Percentiles rank a stretch among this genome's conserved stretches.
Conservation (phyloP, 2,888 invertebrate species). For the Caenorhabditis japonica region DNA sequence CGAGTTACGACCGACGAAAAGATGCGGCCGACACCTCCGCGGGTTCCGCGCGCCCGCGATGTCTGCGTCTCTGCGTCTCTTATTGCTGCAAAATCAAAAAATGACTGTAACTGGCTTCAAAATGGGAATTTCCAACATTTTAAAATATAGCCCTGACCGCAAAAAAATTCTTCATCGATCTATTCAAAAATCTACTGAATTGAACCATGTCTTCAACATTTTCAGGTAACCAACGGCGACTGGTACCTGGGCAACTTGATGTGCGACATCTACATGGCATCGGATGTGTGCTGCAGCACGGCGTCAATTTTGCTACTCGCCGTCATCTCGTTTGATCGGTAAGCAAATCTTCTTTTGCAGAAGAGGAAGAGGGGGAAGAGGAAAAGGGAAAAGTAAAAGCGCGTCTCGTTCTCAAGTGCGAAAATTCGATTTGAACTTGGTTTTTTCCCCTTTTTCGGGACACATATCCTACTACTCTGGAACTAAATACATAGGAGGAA, state of each 20-base stretch:
- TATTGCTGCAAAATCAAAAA: too few relatives aligned
- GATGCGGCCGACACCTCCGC: too few relatives aligned
- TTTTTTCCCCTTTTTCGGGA: neutral
- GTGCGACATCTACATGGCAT: constrained; percentile 80
- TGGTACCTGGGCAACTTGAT: constrained; percentile 79
- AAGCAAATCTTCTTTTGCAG: constrained; percentile 8
- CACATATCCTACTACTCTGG: neutral
- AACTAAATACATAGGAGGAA: neutral
- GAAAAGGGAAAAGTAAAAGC: constrained; percentile 5
- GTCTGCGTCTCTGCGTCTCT: too few relatives aligned
- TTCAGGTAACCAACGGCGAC: constrained; percentile 78
- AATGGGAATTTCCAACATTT: too few relatives aligned
- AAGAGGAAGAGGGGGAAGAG: neutral
- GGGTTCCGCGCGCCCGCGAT: too few relatives aligned
- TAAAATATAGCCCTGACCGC: too few relatives aligned
- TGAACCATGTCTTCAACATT: neutral
- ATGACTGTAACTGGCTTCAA: too few relatives aligned
- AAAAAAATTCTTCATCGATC: too few relatives aligned
- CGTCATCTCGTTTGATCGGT: constrained; percentile 80
- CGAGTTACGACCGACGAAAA: too few relatives aligned
- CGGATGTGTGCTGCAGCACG: constrained; percentile 80
- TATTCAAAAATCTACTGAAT: too few relatives aligned
- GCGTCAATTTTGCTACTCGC: constrained; percentile 80
- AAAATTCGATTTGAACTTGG: constrained; percentile 7
- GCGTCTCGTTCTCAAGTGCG: constrained; percentile 9